These are phyloP conservation scores for Aptenodytes forsteri DNA, from an alignment of 2,113 vertebrate species.

Conservation along the genomic window DNA sequence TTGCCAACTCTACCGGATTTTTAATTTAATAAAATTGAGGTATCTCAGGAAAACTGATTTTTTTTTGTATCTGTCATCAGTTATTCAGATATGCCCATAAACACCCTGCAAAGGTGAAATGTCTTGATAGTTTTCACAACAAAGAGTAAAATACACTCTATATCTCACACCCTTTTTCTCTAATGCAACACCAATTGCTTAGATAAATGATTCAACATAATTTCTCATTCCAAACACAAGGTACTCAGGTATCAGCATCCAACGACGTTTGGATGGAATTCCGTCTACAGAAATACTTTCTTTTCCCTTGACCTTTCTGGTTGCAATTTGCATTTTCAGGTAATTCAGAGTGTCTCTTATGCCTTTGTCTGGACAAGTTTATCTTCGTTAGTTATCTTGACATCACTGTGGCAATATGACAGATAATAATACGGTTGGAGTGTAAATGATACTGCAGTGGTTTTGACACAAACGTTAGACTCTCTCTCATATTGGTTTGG, in stretches of 20 bases:
- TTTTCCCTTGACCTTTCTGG: background rate
- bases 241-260: background rate
- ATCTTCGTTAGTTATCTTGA: background rate
- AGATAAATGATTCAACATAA: background rate
- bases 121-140: background rate
- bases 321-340: background rate
- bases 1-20: background rate
- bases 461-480: background rate
- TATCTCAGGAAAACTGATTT: background rate
- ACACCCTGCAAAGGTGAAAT: background rate
- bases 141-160: background rate
- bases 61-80: background rate
- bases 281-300: background rate
- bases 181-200: background rate
- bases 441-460: background rate
- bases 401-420: background rate
- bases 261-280: background rate
- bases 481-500: background rate
- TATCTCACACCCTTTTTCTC: background rate
- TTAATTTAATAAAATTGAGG: background rate
- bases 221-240: background rate
- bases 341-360: background rate
- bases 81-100: background rate
- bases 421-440: background rate
- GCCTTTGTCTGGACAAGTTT: background rate